Base-by-base conservation (phyloP, 1,140 invertebrate species). In the Pomacea maculata region DNA sequence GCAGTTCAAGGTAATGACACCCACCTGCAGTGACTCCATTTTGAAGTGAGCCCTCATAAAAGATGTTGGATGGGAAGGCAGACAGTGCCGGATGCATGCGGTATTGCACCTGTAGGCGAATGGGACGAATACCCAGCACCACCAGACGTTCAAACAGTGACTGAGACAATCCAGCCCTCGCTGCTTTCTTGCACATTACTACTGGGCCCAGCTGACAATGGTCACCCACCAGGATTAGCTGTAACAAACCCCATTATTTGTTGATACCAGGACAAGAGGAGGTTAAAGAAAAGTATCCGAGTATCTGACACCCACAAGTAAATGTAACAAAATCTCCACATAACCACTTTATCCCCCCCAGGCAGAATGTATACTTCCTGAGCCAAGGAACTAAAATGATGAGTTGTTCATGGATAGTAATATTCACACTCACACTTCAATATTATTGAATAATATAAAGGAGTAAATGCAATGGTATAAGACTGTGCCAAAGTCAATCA, bases 111-210 rank as follows among this genome's bases (percentile, higher is more conserved):
- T 92, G 91, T 65, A 92, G 86, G 29, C 90, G 83, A 68, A 91
- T 91, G 21, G 90, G 91, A 64, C 90, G 84, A 61, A 89, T 91
- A 3, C 99, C 97, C 7, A 99, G 93, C 0, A 99, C 97, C 0
- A 99, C 98, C 0, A 99, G 92, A 21, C 99, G 93, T 90, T 99
- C 99, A 92, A 99, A 99, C 11, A 99, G 93, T 21, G 97, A 99
- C 90, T 99, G 98, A 0, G 97, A 98, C 4, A 99, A 93, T 0
- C 99, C 99, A 52, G 98, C 98, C 77, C 96, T 94, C 0, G 98
- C 97, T 0, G 99, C 98, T 91, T 99, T 99, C 91, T 99, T 99
- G 92, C 98, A 99, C 98, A 99, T 99, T 0, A 99, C 98, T 0
- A 99, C 98, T 0, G 98, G 98, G 0, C 98, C 98, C 54, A 99